Evolutionary conservation across 92 coral and sea anemone species (phyloP), one percentile per base, ranked within the genome.

Genomic region (Actinostola sp.): DNA sequence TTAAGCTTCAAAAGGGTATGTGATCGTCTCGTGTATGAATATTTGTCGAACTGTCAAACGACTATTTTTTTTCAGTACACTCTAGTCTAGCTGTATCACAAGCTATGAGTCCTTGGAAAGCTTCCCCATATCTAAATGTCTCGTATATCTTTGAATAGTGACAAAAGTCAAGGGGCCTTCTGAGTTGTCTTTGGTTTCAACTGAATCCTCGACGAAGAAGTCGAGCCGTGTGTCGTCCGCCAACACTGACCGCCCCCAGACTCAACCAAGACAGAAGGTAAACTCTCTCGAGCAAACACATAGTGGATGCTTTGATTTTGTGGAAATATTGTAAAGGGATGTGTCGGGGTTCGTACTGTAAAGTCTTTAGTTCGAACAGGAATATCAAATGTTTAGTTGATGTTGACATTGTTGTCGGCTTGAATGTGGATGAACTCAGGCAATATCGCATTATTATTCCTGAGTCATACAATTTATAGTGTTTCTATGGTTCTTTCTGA

Each of bases 1-100:
- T 93, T 52, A 84, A 83, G 75, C 97, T 93, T 15, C 92, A 93
- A 78, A 91, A 89, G 87, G 98, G 98, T 93, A 36, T n/a, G 93
- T 67, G 62, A 24, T 17, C 10, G 54, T 16, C 4, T 21, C 27
- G 52, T 20, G 42, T 28, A 50, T 50, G 24, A 15, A 45, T 53
- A 15, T 27, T 52, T 27, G 36, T 17, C 46, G 29, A 33, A 20
- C 61, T 51, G 74, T 68, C 74, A 34, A 68, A 66, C 12, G 33
- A 41, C 30, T 48, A 48, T 48, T n/a, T n/a, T n/a, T n/a, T n/a
- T 48, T 48, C 54, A 48, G 21, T 48, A 17, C 13, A 48, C 8
- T 48, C 21, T 48, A n/a, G n/a, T n/a, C n/a, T n/a, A n/a, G n/a
- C n/a, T n/a, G n/a, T n/a, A n/a, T n/a, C n/a, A 53, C 60, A 53